These are phyloP conservation scores for Suillia variegata DNA, from an alignment of 2,888 invertebrate genomes.

Conservation along the genomic window DNA sequence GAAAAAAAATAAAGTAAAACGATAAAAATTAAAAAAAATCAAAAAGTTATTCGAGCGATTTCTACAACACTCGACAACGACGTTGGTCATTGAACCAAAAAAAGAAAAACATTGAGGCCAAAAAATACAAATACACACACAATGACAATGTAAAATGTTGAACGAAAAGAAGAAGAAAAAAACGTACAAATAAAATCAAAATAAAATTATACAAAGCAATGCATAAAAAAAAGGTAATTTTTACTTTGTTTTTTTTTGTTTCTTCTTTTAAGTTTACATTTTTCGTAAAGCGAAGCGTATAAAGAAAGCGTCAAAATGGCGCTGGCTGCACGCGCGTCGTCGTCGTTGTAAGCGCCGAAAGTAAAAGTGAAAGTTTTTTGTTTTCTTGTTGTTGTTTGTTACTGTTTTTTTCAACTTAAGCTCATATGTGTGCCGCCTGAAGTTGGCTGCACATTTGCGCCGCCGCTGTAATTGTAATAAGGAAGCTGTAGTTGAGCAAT, in stretches of 20 bases:
- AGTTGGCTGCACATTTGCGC: too few relatives aligned
- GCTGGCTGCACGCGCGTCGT: neutral
- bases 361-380: slow-evolving; percentile 50
- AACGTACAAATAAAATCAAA: neutral
- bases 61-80: neutral
- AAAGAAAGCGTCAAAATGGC: neutral
- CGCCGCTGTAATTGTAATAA: too few relatives aligned
- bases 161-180: neutral
- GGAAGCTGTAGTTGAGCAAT: too few relatives aligned
- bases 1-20: slow-evolving; percentile 5
- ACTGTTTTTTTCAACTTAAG: too few relatives aligned
- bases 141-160: slow-evolving; percentile 3
- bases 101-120: too few relatives aligned
- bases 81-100: slow-evolving; percentile 43
- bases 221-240: neutral
- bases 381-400: slow-evolving; percentile 4
- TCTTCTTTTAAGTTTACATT: neutral
- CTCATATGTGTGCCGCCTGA: too few relatives aligned
- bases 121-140: slow-evolving; percentile 25
- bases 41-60: neutral
- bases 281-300: neutral
- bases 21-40: neutral
- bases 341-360: too few relatives aligned
- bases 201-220: neutral
- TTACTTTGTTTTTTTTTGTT: neutral